Conservation (phyloP, 2,888 invertebrate species). For the Phytoseiulus persimilis region DNA sequence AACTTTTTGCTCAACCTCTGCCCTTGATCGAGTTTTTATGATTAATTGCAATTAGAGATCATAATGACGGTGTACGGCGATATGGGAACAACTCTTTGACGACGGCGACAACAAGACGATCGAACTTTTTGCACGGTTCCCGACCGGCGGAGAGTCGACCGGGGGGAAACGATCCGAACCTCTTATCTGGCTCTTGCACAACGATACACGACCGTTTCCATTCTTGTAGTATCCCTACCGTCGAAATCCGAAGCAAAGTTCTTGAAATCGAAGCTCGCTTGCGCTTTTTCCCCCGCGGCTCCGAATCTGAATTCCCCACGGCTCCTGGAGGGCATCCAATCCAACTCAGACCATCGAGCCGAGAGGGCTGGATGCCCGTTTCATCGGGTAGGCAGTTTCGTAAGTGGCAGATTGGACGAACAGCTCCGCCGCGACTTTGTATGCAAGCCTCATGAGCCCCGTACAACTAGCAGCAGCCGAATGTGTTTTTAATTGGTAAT, state of each 20-base stretch:
- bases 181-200: background rate
- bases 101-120: background rate
- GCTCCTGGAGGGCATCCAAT: background rate
- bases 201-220: background rate
- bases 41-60: constrained; percentile 37
- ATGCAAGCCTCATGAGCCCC: background rate
- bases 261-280: background rate
- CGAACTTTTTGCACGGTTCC: background rate
- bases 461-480: background rate
- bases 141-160: background rate
- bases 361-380: background rate
- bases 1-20: constrained; percentile 5
- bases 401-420: background rate
- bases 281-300: background rate
- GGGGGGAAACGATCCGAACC: background rate
- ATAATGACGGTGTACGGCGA: constrained; percentile 10
- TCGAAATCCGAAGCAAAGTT: background rate
- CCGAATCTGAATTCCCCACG: background rate
- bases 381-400: background rate
- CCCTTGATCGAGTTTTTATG: constrained; percentile 27
- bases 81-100: background rate
- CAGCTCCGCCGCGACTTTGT: background rate
- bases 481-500: constrained; percentile 38
- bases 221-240: background rate
- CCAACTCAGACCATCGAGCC: background rate